These are phyloP conservation scores for Cryptus viduatorius DNA, from an alignment of 2,888 invertebrate genomes.

Conservation along the genomic window DNA sequence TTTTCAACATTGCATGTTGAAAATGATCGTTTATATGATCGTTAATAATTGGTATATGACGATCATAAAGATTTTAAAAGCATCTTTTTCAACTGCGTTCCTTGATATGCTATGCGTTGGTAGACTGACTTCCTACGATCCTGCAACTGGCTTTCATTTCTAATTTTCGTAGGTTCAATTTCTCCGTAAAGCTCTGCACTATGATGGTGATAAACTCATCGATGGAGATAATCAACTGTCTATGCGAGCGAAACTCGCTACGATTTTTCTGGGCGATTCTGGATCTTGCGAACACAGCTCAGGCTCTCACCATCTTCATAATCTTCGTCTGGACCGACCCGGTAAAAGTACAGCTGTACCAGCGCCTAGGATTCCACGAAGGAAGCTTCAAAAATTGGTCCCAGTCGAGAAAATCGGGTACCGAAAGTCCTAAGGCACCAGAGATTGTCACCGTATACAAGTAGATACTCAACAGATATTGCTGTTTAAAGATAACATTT, in stretches of 20 bases:
- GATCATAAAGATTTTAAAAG: neutral
- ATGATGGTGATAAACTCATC: slow-evolving; percentile 2
- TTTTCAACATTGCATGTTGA: neutral
- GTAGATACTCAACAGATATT: neutral
- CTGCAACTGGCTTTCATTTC: neutral
- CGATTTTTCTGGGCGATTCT: slow-evolving; percentile 7
- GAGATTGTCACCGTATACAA: neutral
- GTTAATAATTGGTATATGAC: neutral
- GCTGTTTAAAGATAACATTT: neutral
- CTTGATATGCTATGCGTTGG: neutral
- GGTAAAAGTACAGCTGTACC: neutral
- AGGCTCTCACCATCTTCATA: neutral
- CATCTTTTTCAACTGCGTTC: too few species aligned
- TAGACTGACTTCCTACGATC: neutral
- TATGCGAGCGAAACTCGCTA: slow-evolving; percentile 1
- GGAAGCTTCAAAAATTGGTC: neutral
- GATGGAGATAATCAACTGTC: neutral
- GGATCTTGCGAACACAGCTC: neutral
- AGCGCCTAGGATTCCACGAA: neutral
- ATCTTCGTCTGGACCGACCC: neutral
- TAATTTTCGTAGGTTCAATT: neutral
- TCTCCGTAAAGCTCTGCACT: slow-evolving; percentile 2
- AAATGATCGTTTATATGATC: neutral
- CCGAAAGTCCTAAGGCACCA: neutral
- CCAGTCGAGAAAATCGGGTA: neutral